A percentile compares a stretch with the other conserved stretches of the same genome.
These are phyloP conservation scores for Neolamprologus multifasciatus DNA, from an alignment of 2,797 vertebrate species.

Conservation along the genomic window DNA sequence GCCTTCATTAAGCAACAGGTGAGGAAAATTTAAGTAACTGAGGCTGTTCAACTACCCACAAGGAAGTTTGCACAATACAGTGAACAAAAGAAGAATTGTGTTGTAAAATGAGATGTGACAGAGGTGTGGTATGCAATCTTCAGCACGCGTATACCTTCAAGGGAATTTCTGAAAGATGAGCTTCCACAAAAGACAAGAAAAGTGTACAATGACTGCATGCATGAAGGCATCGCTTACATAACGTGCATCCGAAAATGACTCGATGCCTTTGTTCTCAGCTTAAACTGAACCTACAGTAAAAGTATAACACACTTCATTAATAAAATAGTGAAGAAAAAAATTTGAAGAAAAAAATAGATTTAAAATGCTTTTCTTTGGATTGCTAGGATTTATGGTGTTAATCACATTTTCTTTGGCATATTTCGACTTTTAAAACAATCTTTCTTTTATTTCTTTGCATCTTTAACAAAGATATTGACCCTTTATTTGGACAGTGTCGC, in stretches of 20 bases:
- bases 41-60: neutral
- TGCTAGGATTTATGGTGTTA: neutral
- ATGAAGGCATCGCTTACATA: neutral
- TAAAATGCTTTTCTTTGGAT: neutral
- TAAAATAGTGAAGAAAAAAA: neutral
- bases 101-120: neutral
- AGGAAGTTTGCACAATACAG: neutral
- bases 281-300: neutral
- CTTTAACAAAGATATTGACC: neutral
- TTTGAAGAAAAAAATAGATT: neutral
- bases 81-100: neutral
- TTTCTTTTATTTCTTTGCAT: neutral
- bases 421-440: neutral
- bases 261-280: neutral
- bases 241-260: neutral
- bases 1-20: neutral
- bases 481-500: neutral
- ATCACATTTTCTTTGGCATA: neutral
- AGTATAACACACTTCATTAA: neutral
- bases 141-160: accelerated
- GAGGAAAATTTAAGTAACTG: neutral
- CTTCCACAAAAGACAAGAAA: neutral
- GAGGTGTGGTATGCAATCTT: neutral
- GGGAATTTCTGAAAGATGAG: neutral
- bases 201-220: neutral